Base-by-base conservation (phyloP, 2,888 invertebrate species). In the Dynastes grantii region DNA sequence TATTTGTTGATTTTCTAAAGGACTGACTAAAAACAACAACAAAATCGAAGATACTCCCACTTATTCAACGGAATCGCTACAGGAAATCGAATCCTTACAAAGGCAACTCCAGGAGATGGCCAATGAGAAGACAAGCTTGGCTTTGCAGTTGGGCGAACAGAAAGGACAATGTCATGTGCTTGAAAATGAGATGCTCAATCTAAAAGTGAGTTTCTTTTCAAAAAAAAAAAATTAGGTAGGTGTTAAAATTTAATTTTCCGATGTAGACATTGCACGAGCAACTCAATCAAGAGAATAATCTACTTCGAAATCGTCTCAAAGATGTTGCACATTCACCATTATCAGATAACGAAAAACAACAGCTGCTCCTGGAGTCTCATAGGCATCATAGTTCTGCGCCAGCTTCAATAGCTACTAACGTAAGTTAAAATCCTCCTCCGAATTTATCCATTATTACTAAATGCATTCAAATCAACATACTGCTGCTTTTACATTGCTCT, bases 261-360 rank as follows among this genome's bases (percentile, higher is more conserved):
- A 80, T 91, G 93, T 88, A 91, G 91, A 80, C 93, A 93, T 84
- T 92, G 92, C 80, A 90, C 90, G 93, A 93, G 84, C 93, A 94
- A 84, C 90, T 95, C 78, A 91, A 92, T 80, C 94, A 95, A 88
- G 95, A 95, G 90, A 95, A 95, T 89, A 94, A 93, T 76, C 91
- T 92, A 82, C 88, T 95, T 86, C 92, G 95, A 82, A 93, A 93
- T 87, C 92, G 95, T 83, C 91, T 95, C 84, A 92, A 94, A 82
- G 95, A 95, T 88, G 95, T 95, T 77, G 92, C 93, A 63, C 95
- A 95, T 89, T 95, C 95, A 80, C 95, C 95, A 81, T 90, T 95
- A 82, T 95, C 95, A 71, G 95, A 95, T 90, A 93, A 94, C 84
- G 95, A 95, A 90, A 95, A 95, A 89, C 93, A 95, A 85, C 95